Evolutionary conservation across 2,888 invertebrate genomes (phyloP), one percentile per base, ranked within the genome.

Genomic region (Amitus sp.): DNA sequence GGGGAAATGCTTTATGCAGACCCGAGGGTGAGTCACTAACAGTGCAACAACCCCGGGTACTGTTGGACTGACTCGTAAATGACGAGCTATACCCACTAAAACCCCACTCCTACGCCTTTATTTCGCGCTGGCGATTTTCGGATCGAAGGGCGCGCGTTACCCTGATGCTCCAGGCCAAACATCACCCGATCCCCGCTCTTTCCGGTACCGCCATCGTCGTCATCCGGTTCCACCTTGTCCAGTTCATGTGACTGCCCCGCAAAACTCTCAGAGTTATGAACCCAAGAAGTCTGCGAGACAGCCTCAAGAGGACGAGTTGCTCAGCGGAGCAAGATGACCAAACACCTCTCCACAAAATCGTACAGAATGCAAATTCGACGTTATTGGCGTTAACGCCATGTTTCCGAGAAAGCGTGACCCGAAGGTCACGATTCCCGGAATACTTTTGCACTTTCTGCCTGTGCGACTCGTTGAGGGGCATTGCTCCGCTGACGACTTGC

Each of bases 401-500:
- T n/a, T n/a, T n/a, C n/a, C n/a, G n/a, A n/a, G n/a, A n/a, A n/a
- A n/a, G n/a, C n/a, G n/a, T n/a, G n/a, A n/a, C n/a, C n/a, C n/a
- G n/a, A n/a, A n/a, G n/a, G n/a, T n/a, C n/a, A n/a, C n/a, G n/a
- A n/a, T n/a, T n/a, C n/a, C n/a, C n/a, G n/a, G n/a, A n/a, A n/a
- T n/a, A n/a, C n/a, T n/a, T n/a, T n/a, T 27, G 4, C 5, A 27
- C 27, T 4, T 27, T 9, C 5, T 4, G 27, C 5, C 9, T 27
- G 27, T 27, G 27, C 5, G 27, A 4, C 5, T 27, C 27, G 9
- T 27, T 9, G 9, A 27, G 27, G 9, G 27, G 9, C 27, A 9
- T 6, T 27, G 27, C 27, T 27, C 27, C 56, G 20, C 75, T 73
- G 45, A 79, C 75, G 2, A 80, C 67, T 63, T 81, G 78, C 0